A percentile compares a stretch with the other conserved stretches of the same genome.
phyloP scores from a whole-genome alignment of 2,797 vertebrate species.

The Anguilla obscura region DNA sequence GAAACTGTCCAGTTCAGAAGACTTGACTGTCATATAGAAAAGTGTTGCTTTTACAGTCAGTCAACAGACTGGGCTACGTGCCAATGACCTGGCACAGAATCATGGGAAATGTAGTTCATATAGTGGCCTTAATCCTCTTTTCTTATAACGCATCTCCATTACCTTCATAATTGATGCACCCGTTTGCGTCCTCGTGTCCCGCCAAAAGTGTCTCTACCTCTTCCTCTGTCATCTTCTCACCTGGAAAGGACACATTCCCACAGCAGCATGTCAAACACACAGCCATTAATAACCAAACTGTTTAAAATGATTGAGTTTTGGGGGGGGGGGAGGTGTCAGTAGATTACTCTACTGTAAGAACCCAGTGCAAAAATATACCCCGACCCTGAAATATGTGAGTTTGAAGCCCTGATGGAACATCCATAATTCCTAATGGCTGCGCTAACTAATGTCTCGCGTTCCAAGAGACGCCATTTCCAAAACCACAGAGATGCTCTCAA shows the following conservation, averaged over 20 bases:
- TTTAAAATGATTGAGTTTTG: too few relatives aligned
- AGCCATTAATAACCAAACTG: background rate
- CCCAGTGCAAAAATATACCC: background rate
- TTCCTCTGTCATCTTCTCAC: constrained; percentile 95
- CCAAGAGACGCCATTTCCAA: background rate
- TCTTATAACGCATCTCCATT: constrained; percentile 45
- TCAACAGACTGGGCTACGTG: background rate
- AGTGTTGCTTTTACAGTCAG: background rate
- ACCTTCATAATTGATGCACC: constrained; percentile 97
- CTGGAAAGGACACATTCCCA: constrained; percentile 54
- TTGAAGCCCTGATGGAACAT: background rate
- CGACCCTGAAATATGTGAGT: background rate
- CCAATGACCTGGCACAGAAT: background rate
- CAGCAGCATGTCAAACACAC: background rate
- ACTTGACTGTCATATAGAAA: background rate
- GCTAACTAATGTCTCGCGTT: too few relatives aligned
- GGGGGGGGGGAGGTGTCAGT: background rate
- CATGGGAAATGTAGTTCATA: background rate
- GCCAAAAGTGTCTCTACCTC: constrained; percentile 90
- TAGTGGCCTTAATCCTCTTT: background rate
- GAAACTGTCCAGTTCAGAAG: background rate
- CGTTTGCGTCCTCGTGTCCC: constrained; percentile 91
- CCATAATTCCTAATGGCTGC: too few relatives aligned
- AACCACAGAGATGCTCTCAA: background rate
- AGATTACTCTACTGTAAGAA: background rate